These are phyloP conservation scores for Drosophila quadrilineata DNA, from an alignment of 1,140 invertebrate genomes.

Conservation along the genomic window DNA sequence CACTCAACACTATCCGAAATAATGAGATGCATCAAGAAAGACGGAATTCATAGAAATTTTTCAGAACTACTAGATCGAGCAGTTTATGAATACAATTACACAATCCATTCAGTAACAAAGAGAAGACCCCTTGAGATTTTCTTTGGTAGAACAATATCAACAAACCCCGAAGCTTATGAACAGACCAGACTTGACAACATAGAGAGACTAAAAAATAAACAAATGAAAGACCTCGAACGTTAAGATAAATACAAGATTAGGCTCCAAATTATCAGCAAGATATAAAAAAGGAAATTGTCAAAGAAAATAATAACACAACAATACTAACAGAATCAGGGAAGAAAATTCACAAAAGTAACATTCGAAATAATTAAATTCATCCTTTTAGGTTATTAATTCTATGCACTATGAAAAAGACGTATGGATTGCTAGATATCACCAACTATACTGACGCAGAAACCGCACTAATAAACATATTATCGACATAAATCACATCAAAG, in stretches of 20 bases:
- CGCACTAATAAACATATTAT: background rate
- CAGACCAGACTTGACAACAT: background rate
- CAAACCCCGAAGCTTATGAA: background rate
- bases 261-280: background rate
- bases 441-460: background rate
- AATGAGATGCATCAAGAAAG: background rate
- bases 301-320: background rate
- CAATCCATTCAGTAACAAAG: background rate
- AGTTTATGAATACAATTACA: constrained; percentile 3
- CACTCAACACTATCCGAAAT: constrained; percentile 1
- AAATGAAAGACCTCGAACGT: background rate
- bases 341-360: constrained; percentile 4
- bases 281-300: constrained; percentile 1
- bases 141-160: background rate
- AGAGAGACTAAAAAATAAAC: background rate
- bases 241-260: background rate
- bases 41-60: background rate
- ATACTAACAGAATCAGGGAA: background rate
- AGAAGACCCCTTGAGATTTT: background rate
- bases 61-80: background rate
- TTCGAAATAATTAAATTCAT: background rate
- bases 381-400: background rate
- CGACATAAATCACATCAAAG: background rate
- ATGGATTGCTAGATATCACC: background rate
- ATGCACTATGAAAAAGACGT: background rate